These are phyloP conservation scores for Athene cunicularia DNA, from an alignment of 2,113 vertebrate species.

Conservation along the genomic window DNA sequence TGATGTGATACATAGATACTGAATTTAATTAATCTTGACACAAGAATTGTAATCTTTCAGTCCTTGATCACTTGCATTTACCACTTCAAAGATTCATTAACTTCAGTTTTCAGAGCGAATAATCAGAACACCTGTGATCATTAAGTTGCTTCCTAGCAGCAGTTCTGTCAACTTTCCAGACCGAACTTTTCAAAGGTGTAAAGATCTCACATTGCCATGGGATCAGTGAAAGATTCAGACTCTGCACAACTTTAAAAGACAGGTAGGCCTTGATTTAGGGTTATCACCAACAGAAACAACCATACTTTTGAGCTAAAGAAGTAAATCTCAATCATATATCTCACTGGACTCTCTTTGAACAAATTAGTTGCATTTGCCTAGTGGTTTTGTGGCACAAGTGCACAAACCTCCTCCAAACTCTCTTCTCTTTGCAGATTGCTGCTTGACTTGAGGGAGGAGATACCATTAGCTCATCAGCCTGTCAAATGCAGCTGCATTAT, in stretches of 20 bases:
- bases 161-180: background rate
- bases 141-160: slow-evolving; percentile 3
- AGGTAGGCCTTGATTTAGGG: background rate
- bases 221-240: background rate
- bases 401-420: background rate
- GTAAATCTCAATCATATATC: background rate
- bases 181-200: background rate
- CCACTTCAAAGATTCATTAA: slow-evolving; percentile 46
- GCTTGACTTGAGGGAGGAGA: background rate
- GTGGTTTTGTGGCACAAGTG: background rate
- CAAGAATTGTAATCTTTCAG: slow-evolving; percentile 19
- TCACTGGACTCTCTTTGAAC: background rate
- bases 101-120: slow-evolving; percentile 41
- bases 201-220: background rate
- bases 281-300: background rate
- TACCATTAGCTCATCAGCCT: slow-evolving; percentile 1
- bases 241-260: background rate
- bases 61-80: slow-evolving; percentile 35
- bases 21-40: slow-evolving; percentile 39
- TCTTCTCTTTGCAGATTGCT: background rate
- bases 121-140: slow-evolving; percentile 44
- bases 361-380: background rate
- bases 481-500: slow-evolving; percentile 22
- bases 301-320: background rate
- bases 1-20: background rate